Percentiles rank a stretch among this genome's conserved stretches.
These are phyloP conservation scores for Archips xylosteana DNA, from an alignment of 2,888 invertebrate species.

Conservation along the genomic window DNA sequence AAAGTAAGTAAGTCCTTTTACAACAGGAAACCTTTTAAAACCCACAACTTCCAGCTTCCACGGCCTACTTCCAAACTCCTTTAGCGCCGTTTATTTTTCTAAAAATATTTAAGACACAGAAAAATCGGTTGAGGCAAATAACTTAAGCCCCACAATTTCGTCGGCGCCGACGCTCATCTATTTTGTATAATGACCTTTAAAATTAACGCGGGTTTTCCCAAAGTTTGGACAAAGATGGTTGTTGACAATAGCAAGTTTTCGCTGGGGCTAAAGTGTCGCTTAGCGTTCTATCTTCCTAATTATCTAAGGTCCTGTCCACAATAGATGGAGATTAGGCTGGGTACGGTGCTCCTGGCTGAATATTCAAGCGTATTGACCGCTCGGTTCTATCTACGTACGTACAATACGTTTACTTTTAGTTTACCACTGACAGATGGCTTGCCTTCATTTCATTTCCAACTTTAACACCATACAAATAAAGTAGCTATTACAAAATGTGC, in stretches of 20 bases:
- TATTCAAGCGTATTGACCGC: too few relatives aligned
- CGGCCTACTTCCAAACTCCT: background rate
- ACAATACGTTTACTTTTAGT: too few relatives aligned
- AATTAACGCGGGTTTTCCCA: conserved; percentile 12
- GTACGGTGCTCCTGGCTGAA: background rate
- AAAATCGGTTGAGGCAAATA: conserved; percentile 7
- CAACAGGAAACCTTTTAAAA: too few relatives aligned
- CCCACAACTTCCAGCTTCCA: background rate
- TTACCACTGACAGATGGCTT: too few relatives aligned
- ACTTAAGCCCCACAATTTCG: background rate
- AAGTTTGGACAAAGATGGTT: conserved; percentile 1
- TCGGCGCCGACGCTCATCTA: conserved; percentile 7
- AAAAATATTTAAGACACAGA: conserved; percentile 19
- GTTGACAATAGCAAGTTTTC: conserved; percentile 22
- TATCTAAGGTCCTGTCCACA: conserved; percentile 15
- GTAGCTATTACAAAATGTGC: too few relatives aligned
- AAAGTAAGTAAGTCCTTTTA: too few relatives aligned
- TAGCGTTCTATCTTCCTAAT: conserved; percentile 13
- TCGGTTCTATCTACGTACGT: too few relatives aligned
- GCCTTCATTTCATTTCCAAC: too few relatives aligned
- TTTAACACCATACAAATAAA: too few relatives aligned
- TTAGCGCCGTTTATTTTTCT: background rate
- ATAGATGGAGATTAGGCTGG: conserved; percentile 8
- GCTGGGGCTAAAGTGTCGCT: background rate
- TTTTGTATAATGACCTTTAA: conserved; percentile 24